Conservation (phyloP, 2,113 vertebrate species). For the Muntiacus muntjak region DNA sequence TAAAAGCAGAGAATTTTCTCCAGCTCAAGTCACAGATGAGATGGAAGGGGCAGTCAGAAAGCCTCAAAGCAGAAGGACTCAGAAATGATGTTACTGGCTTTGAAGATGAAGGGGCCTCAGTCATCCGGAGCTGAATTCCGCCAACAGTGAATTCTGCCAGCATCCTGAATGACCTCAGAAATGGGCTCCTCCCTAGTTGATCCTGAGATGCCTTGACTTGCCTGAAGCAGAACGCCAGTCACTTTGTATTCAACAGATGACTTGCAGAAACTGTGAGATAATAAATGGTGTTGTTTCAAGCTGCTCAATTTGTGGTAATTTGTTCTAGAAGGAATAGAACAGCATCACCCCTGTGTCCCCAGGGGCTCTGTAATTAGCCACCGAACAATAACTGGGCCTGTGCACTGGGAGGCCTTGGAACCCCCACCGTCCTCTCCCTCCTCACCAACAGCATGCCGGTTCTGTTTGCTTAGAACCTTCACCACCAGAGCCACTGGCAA, state of each 20-base stretch:
- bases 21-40: background rate
- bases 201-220: background rate
- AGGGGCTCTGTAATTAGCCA: background rate
- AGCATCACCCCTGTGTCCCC: rapidly evolving
- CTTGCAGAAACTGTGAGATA: background rate
- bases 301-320: background rate
- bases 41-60: background rate
- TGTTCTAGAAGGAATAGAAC: background rate
- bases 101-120: background rate
- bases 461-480: background rate
- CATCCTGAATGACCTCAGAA: background rate
- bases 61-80: background rate
- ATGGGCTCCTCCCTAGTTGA: background rate
- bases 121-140: background rate
- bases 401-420: rapidly evolving
- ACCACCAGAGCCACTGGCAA: background rate
- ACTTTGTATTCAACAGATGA: background rate
- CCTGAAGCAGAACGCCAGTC: background rate
- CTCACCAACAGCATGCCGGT: background rate
- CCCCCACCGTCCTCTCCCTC: background rate
- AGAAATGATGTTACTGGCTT: background rate
- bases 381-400: rapidly evolving
- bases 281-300: background rate
- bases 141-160: conserved; percentile 10
- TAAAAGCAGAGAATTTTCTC: conserved; percentile 23